phyloP scores from a whole-genome alignment of 2,113 vertebrate species.

The Melanerpes aurifrons region DNA sequence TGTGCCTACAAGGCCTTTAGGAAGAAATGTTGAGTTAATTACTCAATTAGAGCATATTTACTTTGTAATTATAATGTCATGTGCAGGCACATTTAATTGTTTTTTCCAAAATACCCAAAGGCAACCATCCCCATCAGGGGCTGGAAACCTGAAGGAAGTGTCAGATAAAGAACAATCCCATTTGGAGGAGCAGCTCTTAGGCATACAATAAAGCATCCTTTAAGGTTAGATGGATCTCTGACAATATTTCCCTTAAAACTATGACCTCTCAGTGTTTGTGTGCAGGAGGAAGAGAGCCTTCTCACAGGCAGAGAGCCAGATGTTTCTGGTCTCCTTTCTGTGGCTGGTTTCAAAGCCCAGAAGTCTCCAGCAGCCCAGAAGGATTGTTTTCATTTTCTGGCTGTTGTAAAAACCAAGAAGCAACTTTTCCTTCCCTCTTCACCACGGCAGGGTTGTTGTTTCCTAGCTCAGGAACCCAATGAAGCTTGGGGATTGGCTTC shows the following conservation, averaged over 20 bases:
- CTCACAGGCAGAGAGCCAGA: neutral
- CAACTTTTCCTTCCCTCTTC: neutral
- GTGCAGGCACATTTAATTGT: slow-evolving; percentile 62
- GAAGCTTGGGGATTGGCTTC: neutral
- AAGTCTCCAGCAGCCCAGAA: neutral
- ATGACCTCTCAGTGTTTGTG: neutral
- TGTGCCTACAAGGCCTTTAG: slow-evolving; percentile 51
- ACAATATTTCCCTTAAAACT: neutral
- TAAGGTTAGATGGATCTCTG: neutral
- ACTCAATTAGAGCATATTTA: slow-evolving; percentile 67
- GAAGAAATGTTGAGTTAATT: slow-evolving; percentile 71
- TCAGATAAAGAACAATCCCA: neutral
- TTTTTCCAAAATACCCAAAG: slow-evolving; percentile 69
- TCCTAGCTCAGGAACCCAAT: neutral
- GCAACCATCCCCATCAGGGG: neutral
- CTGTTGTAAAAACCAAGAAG: neutral
- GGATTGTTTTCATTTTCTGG: neutral
- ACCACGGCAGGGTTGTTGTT: neutral
- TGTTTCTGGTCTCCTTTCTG: neutral
- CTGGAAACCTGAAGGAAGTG: slow-evolving; percentile 13
- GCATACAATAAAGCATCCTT: neutral
- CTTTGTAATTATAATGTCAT: slow-evolving; percentile 67
- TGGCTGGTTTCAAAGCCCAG: neutral
- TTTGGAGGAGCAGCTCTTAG: neutral
- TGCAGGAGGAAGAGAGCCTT: neutral